Evolutionary conservation across 2,797 vertebrate genomes (phyloP), one percentile per base, ranked within the genome.

Genomic region (Falco peregrinus): DNA sequence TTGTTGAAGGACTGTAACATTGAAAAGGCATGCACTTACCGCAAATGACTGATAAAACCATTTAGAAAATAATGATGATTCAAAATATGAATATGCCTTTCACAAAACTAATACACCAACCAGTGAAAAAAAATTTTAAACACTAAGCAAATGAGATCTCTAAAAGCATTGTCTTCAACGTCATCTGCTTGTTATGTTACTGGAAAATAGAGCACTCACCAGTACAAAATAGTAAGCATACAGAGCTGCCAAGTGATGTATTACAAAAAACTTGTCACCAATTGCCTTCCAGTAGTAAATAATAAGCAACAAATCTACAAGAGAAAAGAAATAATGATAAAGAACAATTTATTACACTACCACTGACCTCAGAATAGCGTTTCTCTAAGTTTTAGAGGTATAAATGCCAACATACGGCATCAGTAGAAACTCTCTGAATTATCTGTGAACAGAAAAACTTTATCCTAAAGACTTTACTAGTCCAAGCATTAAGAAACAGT

Each of bases 231-330:
- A 99, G 98, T 99, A 99, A 98, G 99, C 99, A 98, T 98, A 99
- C 96, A 99, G 98, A 37, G 98, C 99, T 96, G 99, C 97, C 97
- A 99, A 98, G 97, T 99, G 99, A 97, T 99, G 99, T 93, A 99
- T 83, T 98, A 99, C 97, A 98, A 99, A 99, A 98, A 98, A 99
- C 97, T 99, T 99, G 98, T 99, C 99, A 91, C 99, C 99, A 98
- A 99, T 99, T 96, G 99, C 99, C 97, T 98, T 99, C 99, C 99
- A 99, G 98, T 99, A 99, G 97, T 98, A 99, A 99, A 99, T 98
- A 98, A 99, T 98, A 98, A 99, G 98, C 98, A 99, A 98, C 97
- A 99, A 98, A 98, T 99, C 99, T 99, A 98, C n/a, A 97, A 97
- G 51, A 97, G 43, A 95, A 95, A 61, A 95, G 50, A 94, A 96